Evolutionary conservation across 2,797 vertebrate species (phyloP).

Genomic region (Columba guinea): DNA sequence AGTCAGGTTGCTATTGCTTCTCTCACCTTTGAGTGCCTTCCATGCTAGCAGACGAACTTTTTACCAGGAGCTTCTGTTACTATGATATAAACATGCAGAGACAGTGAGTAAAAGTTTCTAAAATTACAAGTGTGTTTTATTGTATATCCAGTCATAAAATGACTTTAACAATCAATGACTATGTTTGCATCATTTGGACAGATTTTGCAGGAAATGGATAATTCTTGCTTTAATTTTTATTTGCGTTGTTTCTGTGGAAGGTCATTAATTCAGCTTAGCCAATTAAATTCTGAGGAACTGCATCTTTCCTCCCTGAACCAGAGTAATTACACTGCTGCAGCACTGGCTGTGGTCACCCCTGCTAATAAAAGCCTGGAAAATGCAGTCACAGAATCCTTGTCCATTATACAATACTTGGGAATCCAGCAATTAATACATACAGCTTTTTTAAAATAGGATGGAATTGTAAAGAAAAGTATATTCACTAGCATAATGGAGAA

Average conservation of each 20-base stretch:
- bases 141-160: not conserved
- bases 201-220: constrained; percentile 18
- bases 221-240: constrained; percentile 26
- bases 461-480: not conserved
- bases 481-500: not conserved
- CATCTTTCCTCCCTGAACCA: not conserved
- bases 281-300: constrained; percentile 23
- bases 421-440: not conserved
- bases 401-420: not conserved
- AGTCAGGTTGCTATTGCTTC: not conserved
- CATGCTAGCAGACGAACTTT: not conserved
- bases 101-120: not conserved
- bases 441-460: not conserved
- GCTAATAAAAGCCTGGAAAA: constrained; percentile 9
- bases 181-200: not conserved
- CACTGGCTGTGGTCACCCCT: not conserved
- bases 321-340: not conserved
- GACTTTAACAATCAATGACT: not conserved
- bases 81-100: not conserved
- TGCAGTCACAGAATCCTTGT: not conserved
- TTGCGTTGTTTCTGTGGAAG: constrained; percentile 13
- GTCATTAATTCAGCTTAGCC: constrained; percentile 15
- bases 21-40: not conserved
- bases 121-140: not conserved
- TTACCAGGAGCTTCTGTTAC: not conserved